Conservation (phyloP, 2,888 invertebrate species). For the Lymantria monacha region DNA sequence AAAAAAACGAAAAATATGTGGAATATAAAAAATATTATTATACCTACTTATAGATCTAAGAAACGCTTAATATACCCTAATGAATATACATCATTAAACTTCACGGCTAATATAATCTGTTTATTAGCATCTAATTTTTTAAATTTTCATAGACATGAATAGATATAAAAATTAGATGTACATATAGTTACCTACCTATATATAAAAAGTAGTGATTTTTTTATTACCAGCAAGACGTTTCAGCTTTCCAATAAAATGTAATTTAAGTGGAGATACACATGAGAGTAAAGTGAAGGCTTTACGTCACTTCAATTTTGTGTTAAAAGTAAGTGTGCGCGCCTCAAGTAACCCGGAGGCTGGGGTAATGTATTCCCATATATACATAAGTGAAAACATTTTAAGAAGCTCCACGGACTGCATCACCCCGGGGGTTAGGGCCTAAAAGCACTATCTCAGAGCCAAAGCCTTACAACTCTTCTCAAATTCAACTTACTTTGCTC, state of each 20-base stretch:
- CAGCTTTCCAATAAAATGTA: conserved; percentile 71
- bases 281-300: conserved; percentile 75
- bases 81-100: too few relatives aligned
- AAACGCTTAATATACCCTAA: too few relatives aligned
- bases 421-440: conserved; percentile 82
- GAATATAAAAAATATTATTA: too few relatives aligned
- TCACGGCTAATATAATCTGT: too few relatives aligned
- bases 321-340: conserved; percentile 77
- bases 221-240: conserved; percentile 46
- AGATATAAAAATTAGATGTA: too few relatives aligned
- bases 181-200: background rate
- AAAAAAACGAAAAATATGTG: too few relatives aligned
- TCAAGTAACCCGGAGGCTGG: conserved; percentile 76
- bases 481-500: conserved; percentile 82
- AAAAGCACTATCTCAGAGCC: conserved; percentile 82
- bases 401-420: conserved; percentile 80
- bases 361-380: conserved; percentile 81
- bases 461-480: conserved; percentile 83
- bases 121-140: too few relatives aligned
- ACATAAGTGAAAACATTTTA: conserved; percentile 82
- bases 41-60: too few relatives aligned
- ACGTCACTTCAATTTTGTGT: conserved; percentile 80
- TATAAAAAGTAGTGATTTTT: conserved; percentile 28
- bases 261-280: conserved; percentile 75
- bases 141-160: too few relatives aligned